Evolutionary conservation across 2,113 vertebrate species (phyloP).

Genomic region (Ellobius talpinus): DNA sequence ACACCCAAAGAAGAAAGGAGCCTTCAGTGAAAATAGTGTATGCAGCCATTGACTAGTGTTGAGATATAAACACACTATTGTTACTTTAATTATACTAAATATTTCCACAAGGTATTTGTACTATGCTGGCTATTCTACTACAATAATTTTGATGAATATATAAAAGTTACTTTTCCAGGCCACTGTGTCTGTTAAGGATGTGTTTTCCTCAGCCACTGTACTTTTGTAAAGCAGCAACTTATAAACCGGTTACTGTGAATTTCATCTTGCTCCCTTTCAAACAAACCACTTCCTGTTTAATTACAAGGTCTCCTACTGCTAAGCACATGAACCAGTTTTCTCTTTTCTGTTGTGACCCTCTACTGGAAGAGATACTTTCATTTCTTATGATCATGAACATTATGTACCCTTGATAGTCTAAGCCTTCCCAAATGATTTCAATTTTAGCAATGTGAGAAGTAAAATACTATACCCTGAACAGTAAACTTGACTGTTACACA

Average conservation of each 20-base stretch:
- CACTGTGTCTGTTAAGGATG: not conserved
- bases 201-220: not conserved
- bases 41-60: constrained; percentile 53
- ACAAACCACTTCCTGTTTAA: not conserved
- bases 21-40: constrained; percentile 38
- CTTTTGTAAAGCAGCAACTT: not conserved
- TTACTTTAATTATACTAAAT: constrained; percentile 5
- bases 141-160: not conserved
- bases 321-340: not conserved
- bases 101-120: not conserved
- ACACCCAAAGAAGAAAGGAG: constrained; percentile 84
- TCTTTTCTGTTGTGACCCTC: not conserved
- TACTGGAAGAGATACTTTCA: constrained; percentile 8
- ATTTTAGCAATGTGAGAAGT: constrained; percentile 59
- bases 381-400: not conserved
- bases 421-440: constrained; percentile 46
- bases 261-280: not conserved
- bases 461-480: constrained; percentile 36
- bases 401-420: not conserved
- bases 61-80: constrained; percentile 55
- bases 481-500: constrained; percentile 7
- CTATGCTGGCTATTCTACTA: not conserved
- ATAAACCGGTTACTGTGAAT: constrained; percentile 23
- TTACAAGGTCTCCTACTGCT: not conserved
- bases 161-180: not conserved